phyloP scores from a whole-genome alignment of 2,888 invertebrate species.

The Pterostichus madidus region DNA sequence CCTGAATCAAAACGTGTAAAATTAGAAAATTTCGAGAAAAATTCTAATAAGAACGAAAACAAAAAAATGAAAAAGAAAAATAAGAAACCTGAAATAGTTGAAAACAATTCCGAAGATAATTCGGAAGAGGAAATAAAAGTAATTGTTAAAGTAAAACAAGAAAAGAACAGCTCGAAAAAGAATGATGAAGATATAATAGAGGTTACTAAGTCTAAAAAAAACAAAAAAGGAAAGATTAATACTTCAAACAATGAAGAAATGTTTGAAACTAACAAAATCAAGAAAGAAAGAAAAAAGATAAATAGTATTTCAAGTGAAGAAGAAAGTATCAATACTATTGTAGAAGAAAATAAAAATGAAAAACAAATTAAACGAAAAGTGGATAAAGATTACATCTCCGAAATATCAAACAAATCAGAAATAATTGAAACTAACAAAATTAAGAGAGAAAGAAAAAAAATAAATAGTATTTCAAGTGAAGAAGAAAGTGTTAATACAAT shows the following conservation, averaged over 20 bases:
- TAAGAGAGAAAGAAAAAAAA: constrained; percentile 59
- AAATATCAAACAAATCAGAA: constrained; percentile 54
- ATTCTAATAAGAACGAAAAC: constrained; percentile 69
- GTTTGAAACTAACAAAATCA: constrained; percentile 66
- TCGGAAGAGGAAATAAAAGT: too few relatives aligned
- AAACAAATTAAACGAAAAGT: constrained; percentile 27
- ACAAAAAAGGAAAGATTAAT: constrained; percentile 56
- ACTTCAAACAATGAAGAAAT: constrained; percentile 34
- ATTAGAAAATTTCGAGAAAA: constrained; percentile 68
- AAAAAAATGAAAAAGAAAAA: constrained; percentile 67
- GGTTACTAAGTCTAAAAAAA: constrained; percentile 66
- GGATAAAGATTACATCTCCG: constrained; percentile 25
- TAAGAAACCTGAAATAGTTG: constrained; percentile 27
- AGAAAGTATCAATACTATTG: constrained; percentile 71
- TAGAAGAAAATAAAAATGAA: constrained; percentile 64
- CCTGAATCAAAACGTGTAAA: constrained; percentile 36
- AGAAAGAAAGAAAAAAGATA: constrained; percentile 58
- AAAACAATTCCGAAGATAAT: too few relatives aligned
- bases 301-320: constrained; percentile 18
- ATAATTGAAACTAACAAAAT: constrained; percentile 65
- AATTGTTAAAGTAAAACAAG: too few relatives aligned
- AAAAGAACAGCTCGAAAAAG: constrained; percentile 65
- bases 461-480: constrained; percentile 14
- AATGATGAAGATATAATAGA: constrained; percentile 46
- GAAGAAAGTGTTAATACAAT: constrained; percentile 70